Percentiles rank a stretch among this genome's conserved stretches.
These are phyloP conservation scores for Parazoanthus swiftii DNA, from an alignment of 92 coral and sea anemone genomes.

Conservation along the genomic window DNA sequence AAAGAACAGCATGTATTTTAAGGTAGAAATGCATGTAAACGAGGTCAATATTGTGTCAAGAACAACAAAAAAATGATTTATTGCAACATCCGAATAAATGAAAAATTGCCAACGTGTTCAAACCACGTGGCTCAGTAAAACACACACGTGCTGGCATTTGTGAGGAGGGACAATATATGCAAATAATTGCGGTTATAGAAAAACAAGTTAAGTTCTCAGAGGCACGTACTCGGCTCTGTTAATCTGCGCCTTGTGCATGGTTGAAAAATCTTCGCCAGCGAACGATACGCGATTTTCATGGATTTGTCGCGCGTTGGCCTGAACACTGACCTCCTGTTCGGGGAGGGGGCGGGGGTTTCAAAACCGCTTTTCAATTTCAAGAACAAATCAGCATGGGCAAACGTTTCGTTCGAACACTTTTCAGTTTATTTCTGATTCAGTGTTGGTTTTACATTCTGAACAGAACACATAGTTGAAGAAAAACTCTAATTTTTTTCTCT, in stretches of 20 bases:
- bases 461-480: not conserved
- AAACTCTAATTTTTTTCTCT: not conserved
- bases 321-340: not conserved
- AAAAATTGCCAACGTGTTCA: not conserved
- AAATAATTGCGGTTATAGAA: not conserved
- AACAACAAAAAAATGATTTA: too few relatives aligned
- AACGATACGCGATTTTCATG: not conserved
- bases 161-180: not conserved
- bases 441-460: constrained; percentile 16
- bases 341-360: not conserved
- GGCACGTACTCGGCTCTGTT: not conserved
- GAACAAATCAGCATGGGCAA: not conserved
- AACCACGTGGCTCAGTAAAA: not conserved
- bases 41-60: not conserved
- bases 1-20: too few relatives aligned
- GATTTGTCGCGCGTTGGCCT: too few relatives aligned
- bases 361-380: not conserved
- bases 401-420: not conserved
- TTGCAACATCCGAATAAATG: not conserved
- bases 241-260: not conserved
- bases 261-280: not conserved
- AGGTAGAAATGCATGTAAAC: not conserved
- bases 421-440: constrained; percentile 12
- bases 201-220: too few relatives aligned
- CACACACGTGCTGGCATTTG: constrained; percentile 3